Evolutionary conservation across 2,113 vertebrate genomes (phyloP).

Genomic region (Dasyprocta punctata): DNA sequence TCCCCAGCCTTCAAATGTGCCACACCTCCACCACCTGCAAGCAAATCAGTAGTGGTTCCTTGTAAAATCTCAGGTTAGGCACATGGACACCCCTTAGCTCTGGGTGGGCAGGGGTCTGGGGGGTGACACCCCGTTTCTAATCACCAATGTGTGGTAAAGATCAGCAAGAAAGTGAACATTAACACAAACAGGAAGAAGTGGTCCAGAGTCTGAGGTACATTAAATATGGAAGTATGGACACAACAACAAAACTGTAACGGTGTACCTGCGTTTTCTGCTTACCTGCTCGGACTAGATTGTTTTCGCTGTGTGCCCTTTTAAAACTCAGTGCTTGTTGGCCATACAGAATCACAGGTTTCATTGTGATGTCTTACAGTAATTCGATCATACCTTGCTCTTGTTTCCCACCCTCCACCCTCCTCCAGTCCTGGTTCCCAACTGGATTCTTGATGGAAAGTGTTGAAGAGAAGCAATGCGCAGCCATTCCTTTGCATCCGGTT

Average conservation of each 20-base stretch:
- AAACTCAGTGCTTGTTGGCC: background rate
- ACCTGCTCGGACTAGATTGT: background rate
- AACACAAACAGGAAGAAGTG: background rate
- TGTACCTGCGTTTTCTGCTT: background rate
- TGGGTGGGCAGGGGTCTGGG: background rate
- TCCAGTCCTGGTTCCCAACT: background rate
- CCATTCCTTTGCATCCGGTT: background rate
- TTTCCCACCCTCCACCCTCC: background rate
- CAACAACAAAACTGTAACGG: background rate
- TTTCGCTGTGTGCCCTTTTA: background rate
- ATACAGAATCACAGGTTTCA: background rate
- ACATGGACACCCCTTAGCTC: background rate
- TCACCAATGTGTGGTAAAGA: background rate
- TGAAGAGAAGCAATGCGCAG: background rate
- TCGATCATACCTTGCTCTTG: too few relatives aligned
- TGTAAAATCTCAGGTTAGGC: background rate
- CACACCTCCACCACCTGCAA: constrained; percentile 90
- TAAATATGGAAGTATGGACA: background rate
- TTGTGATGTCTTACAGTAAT: background rate
- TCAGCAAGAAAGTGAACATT: background rate
- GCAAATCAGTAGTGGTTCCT: constrained; percentile 82
- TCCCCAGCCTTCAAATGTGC: constrained; percentile 92
- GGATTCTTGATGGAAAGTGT: background rate
- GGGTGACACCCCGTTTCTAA: constrained; percentile 11
- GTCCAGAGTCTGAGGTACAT: background rate